Base-by-base conservation (phyloP, 2,113 vertebrate genomes). In the Oryzias celebensis region DNA sequence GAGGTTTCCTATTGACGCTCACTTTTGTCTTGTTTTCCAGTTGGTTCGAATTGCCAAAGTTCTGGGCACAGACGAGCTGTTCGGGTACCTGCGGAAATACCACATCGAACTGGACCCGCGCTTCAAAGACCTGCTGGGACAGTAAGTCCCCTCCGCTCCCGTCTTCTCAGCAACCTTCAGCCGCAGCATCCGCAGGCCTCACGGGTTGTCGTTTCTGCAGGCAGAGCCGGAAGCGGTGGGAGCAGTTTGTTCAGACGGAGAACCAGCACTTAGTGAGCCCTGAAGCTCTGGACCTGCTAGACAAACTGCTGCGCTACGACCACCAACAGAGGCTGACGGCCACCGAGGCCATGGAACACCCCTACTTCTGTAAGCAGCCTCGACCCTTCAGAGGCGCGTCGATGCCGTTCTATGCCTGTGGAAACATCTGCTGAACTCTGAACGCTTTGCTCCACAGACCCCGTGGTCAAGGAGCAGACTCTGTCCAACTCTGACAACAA, bases 41-140 rank as follows among this genome's bases (percentile, higher is more conserved):
- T 89, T 99, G 90, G 96, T 99, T 81, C 93, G 97, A 77, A 99
- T 99, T 28, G 97, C 97, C 82, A 99, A 99, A 84, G 96, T 99
- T 75, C 92, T 99, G 80, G 97, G 97, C 77, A 99, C 97, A 68
- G 97, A 99, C 52, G 97, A 99, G 82, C 92, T 99, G 66, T 99
- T 95, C 60, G 94, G 95, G 61, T 99, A 99, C 85, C 92, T 98
- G 90, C 95, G 96, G 83, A 99, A 98, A 82, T 99, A 98, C 83
- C 97, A 96, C 93, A 99, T 98, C 85, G 97, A 98, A 84, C 92
- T 99, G 90, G 97, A 98, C 86, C 96, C 96, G 0, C 97, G 97
- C 83, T 99, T 99, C 92, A 99, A 98, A 44, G 95, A 99, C 88
- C 96, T 98, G 86, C 90, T 98, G 81, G 97, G 96, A 86, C 97